Conservation (phyloP, 2,888 invertebrate genomes). For the Slavum lentiscoides region DNA sequence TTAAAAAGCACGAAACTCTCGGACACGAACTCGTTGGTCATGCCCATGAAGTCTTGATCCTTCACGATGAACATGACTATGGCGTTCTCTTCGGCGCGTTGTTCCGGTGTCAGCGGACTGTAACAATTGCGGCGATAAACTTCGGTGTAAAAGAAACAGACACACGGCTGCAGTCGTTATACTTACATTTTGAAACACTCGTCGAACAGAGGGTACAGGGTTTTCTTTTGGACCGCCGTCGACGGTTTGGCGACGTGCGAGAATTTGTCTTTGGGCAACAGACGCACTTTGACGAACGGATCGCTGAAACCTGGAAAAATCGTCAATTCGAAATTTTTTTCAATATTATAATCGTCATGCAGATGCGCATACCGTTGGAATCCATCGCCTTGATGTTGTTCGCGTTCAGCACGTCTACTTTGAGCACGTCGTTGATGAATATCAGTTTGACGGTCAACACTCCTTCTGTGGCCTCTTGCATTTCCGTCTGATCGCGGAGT, state of each 20-base stretch:
- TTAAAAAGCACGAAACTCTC: constrained; percentile 87
- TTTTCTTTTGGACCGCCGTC: constrained; percentile 90
- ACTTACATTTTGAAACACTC: constrained; percentile 93
- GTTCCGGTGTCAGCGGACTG: constrained; percentile 68
- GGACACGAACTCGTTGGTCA: constrained; percentile 90
- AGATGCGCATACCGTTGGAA: constrained; percentile 71
- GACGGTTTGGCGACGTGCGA: constrained; percentile 74
- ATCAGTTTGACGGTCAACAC: constrained; percentile 77
- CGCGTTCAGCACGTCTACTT: constrained; percentile 86
- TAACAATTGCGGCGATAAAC: constrained; percentile 56
- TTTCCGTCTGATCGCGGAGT: constrained; percentile 70
- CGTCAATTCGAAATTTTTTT: too few relatives aligned
- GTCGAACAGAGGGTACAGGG: constrained; percentile 90
- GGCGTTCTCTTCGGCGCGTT: constrained; percentile 69
- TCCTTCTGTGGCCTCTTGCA: constrained; percentile 70
- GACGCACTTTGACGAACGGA: constrained; percentile 85
- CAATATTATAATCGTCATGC: too few relatives aligned
- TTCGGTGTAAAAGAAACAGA: too few relatives aligned
- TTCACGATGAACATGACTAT: constrained; percentile 87
- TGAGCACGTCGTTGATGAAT: constrained; percentile 71
- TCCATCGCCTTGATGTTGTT: constrained; percentile 84
- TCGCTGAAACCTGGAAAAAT: constrained; percentile 75
- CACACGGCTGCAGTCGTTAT: not conserved
- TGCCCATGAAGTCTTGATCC: constrained; percentile 92
- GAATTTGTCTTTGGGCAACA: constrained; percentile 85